Evolutionary conservation across 2,888 invertebrate genomes (phyloP), one percentile per base, ranked within the genome.

Genomic region (Boloria selene): DNA sequence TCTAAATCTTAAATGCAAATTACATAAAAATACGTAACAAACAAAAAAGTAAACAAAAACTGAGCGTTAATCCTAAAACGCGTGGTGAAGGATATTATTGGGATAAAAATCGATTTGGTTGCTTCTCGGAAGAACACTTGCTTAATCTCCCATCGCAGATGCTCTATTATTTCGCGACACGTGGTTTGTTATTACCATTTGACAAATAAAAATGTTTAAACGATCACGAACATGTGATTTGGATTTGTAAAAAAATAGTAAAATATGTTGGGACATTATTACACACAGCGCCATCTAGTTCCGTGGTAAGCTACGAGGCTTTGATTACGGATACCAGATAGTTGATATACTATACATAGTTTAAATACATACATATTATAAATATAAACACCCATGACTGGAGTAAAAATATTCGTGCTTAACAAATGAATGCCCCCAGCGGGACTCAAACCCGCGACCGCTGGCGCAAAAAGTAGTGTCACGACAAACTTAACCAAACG

Each of bases 81-180:
- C 81, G 81, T 80, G 75, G 71, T 49, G 68, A 70, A 64, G 64
- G 69, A 70, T 69, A 67, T 72, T 72, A 72, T 72, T 70, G 63
- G 70, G 73, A 75, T 73, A 71, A 74, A 83, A 84, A 85, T 84
- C 79, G 78, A 83, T 85, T 80, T 79, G 75, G 78, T 78, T 78
- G 77, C 75, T 90, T 91, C 90, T 84, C 72, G 81, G 89, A 90
- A 90, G 76, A 73, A 83, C 90, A 90, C 90, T 90, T 88, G 88
- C 84, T 84, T 89, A 89, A 89, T 89, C 90, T 87, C 79, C 81
- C 82, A 82, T 79, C 85, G 76, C 78, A 83, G 82, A 84, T 83
- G 85, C 78, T 78, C 82, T 80, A 85, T 86, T 87, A 87, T 86
- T 86, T 80, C 77, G 73, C 73, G 86, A 86, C 90, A 90, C 90